phyloP scores from a whole-genome alignment of 2,797 vertebrate genomes.

The Hypotaenidia okinawae region DNA sequence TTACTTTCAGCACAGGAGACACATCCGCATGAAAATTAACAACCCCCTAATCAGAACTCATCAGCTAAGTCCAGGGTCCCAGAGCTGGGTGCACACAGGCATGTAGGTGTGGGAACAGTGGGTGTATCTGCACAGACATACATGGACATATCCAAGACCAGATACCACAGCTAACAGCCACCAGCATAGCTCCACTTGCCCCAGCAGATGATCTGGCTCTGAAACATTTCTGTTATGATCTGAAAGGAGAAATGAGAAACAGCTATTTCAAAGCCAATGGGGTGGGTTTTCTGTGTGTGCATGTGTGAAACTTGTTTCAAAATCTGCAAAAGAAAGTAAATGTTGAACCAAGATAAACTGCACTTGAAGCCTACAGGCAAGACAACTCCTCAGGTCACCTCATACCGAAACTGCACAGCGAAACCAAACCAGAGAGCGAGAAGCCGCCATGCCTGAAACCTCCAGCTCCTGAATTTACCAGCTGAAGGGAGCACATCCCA shows the following conservation, averaged over 20 bases:
- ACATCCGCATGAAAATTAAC: not conserved
- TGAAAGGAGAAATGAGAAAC: not conserved
- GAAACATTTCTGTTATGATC: not conserved
- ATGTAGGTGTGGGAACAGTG: accelerated
- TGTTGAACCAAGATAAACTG: not conserved
- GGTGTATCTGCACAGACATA: accelerated
- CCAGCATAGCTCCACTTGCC: not conserved
- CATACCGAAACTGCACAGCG: not conserved
- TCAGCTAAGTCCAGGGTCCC: not conserved
- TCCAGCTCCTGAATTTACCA: constrained; percentile 11
- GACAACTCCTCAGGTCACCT: not conserved
- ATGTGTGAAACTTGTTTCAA: not conserved
- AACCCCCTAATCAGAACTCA: not conserved
- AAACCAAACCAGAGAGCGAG: not conserved
- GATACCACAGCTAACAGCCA: not conserved
- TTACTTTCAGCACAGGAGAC: not conserved
- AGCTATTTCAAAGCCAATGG: not conserved
- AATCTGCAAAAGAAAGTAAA: not conserved
- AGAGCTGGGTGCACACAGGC: not conserved
- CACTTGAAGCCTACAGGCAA: not conserved
- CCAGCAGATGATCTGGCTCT: not conserved
- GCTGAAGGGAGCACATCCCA: not conserved
- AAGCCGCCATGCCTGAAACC: not conserved
- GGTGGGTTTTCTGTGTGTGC: not conserved
- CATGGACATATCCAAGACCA: not conserved